Conservation (phyloP, 2,113 vertebrate species). For the Mustela lutreola region DNA sequence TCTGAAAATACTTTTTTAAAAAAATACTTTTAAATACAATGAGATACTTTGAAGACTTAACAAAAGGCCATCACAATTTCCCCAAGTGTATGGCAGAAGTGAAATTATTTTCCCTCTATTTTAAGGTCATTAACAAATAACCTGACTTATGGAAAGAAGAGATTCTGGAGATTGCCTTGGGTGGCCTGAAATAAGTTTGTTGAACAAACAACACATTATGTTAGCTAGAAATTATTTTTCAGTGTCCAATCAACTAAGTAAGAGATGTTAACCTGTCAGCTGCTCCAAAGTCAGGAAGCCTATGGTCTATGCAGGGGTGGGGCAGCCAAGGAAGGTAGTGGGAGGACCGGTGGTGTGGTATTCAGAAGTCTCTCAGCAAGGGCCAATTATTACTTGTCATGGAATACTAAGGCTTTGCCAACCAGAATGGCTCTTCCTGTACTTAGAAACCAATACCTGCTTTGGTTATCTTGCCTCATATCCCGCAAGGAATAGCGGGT, state of each 20-base stretch:
- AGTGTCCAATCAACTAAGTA: background rate
- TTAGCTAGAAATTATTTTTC: background rate
- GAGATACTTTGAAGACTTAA: background rate
- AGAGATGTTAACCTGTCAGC: background rate
- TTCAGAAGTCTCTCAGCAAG: background rate
- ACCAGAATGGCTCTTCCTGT: background rate
- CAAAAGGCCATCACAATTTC: background rate
- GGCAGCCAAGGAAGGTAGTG: background rate
- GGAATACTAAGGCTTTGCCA: background rate
- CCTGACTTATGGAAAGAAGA: background rate
- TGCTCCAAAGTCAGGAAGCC: background rate
- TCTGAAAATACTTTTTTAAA: constrained; percentile 23
- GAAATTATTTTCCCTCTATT: background rate
- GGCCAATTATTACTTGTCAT: background rate
- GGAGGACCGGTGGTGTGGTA: background rate
- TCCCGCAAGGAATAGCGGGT: background rate
- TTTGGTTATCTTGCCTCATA: background rate
- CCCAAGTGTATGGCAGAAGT: background rate
- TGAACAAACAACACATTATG: background rate
- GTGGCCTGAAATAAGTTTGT: background rate
- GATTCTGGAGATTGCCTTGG: background rate
- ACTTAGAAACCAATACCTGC: background rate
- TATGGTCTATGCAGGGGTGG: rapidly evolving
- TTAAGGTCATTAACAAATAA: constrained; percentile 4
- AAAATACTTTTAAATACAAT: constrained; percentile 32